phyloP scores from a whole-genome alignment of 2,113 vertebrate genomes.

The Mus pahari region DNA sequence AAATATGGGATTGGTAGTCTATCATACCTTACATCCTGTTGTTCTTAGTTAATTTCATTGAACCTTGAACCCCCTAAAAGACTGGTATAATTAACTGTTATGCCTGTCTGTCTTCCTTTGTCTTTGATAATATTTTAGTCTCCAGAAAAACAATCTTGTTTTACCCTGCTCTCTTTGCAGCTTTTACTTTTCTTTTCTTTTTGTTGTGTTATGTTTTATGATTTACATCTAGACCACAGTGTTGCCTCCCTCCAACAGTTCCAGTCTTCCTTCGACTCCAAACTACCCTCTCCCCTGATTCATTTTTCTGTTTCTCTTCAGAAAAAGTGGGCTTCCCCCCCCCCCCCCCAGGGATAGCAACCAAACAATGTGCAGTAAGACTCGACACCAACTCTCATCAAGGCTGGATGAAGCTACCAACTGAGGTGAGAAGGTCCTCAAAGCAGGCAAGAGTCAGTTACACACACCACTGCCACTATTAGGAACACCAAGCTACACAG shows the following conservation, averaged over 20 bases:
- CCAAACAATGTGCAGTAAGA: background rate
- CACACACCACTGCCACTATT: too few species aligned
- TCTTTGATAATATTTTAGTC: background rate
- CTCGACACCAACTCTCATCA: background rate
- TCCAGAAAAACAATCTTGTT: background rate
- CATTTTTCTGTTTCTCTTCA: background rate
- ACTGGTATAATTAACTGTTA: background rate
- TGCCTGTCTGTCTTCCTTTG: background rate
- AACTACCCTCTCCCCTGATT: background rate
- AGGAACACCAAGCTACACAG: too few species aligned
- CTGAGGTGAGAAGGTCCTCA: background rate
- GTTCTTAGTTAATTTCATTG: background rate
- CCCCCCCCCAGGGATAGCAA: background rate
- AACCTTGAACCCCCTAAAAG: background rate
- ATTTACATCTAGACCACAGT: background rate
- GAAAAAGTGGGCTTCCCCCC: background rate
- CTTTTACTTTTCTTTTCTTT: background rate
- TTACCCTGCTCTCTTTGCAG: background rate
- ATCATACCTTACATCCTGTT: background rate
- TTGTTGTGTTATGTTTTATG: background rate
- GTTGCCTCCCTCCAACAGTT: background rate
- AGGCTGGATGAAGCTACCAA: background rate
- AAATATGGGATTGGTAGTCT: background rate
- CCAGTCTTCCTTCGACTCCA: background rate
- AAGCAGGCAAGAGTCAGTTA: background rate